These are phyloP conservation scores for Drosophila lutescens DNA, from an alignment of 2,888 invertebrate species.

Conservation along the genomic window DNA sequence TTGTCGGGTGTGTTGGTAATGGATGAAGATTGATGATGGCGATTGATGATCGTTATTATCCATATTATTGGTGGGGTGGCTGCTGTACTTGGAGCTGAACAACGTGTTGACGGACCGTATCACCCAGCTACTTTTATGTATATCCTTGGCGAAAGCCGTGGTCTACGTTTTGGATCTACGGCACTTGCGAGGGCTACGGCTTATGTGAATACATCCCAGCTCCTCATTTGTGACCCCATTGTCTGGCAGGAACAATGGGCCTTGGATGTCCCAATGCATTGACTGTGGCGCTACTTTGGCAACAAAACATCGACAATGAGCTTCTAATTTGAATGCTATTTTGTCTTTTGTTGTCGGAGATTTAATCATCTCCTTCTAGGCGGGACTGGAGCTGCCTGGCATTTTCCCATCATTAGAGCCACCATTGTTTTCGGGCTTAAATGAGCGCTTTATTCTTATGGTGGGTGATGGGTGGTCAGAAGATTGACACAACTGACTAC, in stretches of 20 bases:
- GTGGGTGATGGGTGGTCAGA: constrained; percentile 11
- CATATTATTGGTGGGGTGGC: constrained; percentile 36
- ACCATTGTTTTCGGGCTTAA: constrained; percentile 63
- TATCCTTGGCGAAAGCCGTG: constrained; percentile 6
- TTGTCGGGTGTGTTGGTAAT: constrained; percentile 54
- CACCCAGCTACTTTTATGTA: neutral
- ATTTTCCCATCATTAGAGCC: constrained; percentile 73
- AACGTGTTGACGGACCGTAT: constrained; percentile 13
- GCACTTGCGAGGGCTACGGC: constrained; percentile 9
- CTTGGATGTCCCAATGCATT: constrained; percentile 31
- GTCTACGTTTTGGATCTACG: constrained; percentile 14
- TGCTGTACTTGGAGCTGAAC: neutral
- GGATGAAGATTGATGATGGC: constrained; percentile 73
- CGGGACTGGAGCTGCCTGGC: constrained; percentile 21
- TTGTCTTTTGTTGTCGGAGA: constrained; percentile 70
- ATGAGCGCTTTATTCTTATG: constrained; percentile 48
- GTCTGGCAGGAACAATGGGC: constrained; percentile 61
- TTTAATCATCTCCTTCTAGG: constrained; percentile 67
- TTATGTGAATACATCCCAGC: constrained; percentile 6
- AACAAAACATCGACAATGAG: constrained; percentile 74
- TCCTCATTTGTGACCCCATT: constrained; percentile 70
- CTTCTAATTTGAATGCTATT: constrained; percentile 77
- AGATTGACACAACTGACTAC: neutral
- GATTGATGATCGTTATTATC: constrained; percentile 63
- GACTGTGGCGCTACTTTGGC: constrained; percentile 60